Conservation (phyloP, 2,888 invertebrate genomes). For the Mesoligia furuncula region DNA sequence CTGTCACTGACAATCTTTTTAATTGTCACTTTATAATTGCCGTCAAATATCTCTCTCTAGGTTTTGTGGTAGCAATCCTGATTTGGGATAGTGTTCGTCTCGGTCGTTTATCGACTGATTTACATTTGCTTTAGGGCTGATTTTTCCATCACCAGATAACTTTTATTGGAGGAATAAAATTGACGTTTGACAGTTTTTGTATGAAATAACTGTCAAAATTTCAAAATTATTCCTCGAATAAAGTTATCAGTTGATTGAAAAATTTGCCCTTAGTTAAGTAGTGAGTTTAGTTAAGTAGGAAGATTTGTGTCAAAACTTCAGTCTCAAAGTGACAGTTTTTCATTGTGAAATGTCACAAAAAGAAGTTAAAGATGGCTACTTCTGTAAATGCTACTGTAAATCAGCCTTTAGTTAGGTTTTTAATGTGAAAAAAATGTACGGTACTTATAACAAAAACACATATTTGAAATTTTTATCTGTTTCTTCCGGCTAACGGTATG, state of each 20-base stretch:
- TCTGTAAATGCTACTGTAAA: not conserved
- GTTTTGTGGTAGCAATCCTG: not conserved
- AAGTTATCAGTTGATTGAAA: no score
- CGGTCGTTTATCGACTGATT: not conserved
- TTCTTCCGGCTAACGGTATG: no score
- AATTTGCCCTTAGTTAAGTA: no score
- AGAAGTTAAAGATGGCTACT: not conserved
- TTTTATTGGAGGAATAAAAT: no score
- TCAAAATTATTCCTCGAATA: no score
- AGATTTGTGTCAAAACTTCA: not conserved
- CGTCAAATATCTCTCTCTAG: not conserved
- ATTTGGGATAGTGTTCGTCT: not conserved
- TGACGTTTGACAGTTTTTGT: no score
- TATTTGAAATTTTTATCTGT: no score
- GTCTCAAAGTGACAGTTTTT: not conserved
- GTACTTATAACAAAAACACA: no score
- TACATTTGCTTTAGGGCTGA: not conserved
- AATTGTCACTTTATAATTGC: not conserved
- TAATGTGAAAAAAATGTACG: no score
- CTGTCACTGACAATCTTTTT: not conserved
- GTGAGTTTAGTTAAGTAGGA: not conserved
- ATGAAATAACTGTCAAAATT: no score
- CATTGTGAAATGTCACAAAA: not conserved
- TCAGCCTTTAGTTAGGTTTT: not conserved
- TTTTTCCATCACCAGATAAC: no score